phyloP scores from a whole-genome alignment of 1,140 invertebrate genomes.

The Rhopalosiphum maidis region DNA sequence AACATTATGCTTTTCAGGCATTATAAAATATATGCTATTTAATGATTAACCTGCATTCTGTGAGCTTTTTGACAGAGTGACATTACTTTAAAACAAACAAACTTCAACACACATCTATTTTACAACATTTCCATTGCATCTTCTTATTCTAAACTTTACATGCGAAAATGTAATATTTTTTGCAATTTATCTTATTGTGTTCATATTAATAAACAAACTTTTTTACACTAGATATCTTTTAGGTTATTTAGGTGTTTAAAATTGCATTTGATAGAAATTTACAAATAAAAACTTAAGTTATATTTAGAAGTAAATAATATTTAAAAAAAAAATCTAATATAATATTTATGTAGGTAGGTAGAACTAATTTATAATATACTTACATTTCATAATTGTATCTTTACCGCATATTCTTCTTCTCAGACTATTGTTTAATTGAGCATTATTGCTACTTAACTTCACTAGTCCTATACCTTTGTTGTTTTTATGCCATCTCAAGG shows the following conservation, averaged over 20 bases:
- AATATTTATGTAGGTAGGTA: too few species aligned
- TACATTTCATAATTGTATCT: too few species aligned
- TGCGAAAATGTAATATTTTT: background rate
- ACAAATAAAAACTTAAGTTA: background rate
- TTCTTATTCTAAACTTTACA: conserved; percentile 24
- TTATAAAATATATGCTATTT: conserved; percentile 38
- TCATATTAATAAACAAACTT: background rate
- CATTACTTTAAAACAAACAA: conserved; percentile 30
- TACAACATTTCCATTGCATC: background rate
- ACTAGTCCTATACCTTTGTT: too few species aligned
- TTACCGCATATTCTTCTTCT: too few species aligned
- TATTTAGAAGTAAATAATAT: background rate
- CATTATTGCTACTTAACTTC: too few species aligned
- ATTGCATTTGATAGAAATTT: background rate
- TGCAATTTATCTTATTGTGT: conserved; percentile 19
- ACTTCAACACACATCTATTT: conserved; percentile 29
- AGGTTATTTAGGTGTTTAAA: background rate
- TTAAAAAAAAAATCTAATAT: background rate
- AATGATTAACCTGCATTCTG: conserved; percentile 19
- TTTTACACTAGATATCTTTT: background rate
- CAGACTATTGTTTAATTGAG: too few species aligned
- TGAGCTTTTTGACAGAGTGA: background rate
- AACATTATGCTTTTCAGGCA: background rate
- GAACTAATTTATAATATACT: too few species aligned
- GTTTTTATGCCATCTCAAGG: too few species aligned